Base-by-base conservation (phyloP, 2,888 invertebrate species). In the Tortricodes alternella region DNA sequence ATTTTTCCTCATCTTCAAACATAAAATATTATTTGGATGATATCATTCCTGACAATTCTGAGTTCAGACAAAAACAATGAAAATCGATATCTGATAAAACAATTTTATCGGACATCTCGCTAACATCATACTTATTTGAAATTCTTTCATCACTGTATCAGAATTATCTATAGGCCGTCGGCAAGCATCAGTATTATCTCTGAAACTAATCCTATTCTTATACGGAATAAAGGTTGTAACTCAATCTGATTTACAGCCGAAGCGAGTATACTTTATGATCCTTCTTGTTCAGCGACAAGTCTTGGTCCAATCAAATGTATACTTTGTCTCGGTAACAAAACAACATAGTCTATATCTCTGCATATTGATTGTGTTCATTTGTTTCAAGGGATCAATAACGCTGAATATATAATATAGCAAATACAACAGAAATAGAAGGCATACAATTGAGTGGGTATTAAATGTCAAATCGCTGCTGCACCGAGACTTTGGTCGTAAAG, bases 201-300 rank as follows among this genome's bases (percentile, higher is more conserved):
- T 18, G 13, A 18, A 53, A 39, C 53, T 53, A 53, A 53, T 46
- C 53, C 53, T 38, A 46, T 50, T 32, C 49, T 50, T 23, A 24
- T 37, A 48, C 46, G 39, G 34, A 39, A 46, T 37, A 48, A 24
- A 39, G 43, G 39, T 24, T 19, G 46, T 53, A 53, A 53, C 39
- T 48, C 53, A 34, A 19, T 53, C 46, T 53, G 53, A 53, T 53
- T 53, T 27, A 53, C 46, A 46, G 34, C 53, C 11, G 29, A 46
- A 32, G 16, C 39, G 46, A 53, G 46, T 53, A 39, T 53, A 46
- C 21, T 53, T 48, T 52, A 52, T 52, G 51, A 43, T 41, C 41
- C 11, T 24, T 39, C 46, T 53, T 53, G 46, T 53, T 53, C 48
- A 34, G 53, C 18, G 39, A 39, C 39, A 53, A 15, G 18, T 27